Conservation (phyloP, 2,797 vertebrate genomes). For the Arnoldichthys spilopterus region DNA sequence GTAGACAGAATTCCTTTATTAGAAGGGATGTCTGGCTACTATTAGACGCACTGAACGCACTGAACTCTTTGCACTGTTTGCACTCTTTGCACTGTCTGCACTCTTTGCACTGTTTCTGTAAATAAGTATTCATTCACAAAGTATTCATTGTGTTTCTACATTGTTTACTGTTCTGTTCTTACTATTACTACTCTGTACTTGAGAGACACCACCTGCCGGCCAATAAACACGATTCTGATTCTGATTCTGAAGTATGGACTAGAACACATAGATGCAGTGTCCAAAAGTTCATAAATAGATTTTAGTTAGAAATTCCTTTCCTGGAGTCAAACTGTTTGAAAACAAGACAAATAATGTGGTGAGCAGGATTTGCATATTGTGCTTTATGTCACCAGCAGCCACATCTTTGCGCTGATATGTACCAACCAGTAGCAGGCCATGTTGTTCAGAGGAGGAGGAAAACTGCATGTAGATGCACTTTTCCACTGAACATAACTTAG, state of each 20-base stretch:
- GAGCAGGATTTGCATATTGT: conserved; percentile 32
- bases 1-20: no score
- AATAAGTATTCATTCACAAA: no score
- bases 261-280: not conserved
- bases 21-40: no score
- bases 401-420: not conserved
- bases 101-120: no score
- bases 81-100: no score
- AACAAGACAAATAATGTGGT: not conserved
- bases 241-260: not conserved
- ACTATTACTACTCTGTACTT: no score
- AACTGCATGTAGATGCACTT: not conserved
- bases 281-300: conserved; percentile 8
- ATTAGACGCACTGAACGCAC: no score
- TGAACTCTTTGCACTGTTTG: no score
- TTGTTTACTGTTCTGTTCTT: no score
- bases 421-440: not conserved
- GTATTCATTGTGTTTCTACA: no score
- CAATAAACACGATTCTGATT: no score
- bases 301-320: conserved; percentile 18
- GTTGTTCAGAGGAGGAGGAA: not conserved
- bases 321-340: conserved; percentile 18
- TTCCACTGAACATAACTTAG: not conserved
- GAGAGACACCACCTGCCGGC: no score
- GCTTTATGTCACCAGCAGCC: not conserved